Evolutionary conservation across 2,888 invertebrate genomes (phyloP).

Genomic region (Xylocampa areola): DNA sequence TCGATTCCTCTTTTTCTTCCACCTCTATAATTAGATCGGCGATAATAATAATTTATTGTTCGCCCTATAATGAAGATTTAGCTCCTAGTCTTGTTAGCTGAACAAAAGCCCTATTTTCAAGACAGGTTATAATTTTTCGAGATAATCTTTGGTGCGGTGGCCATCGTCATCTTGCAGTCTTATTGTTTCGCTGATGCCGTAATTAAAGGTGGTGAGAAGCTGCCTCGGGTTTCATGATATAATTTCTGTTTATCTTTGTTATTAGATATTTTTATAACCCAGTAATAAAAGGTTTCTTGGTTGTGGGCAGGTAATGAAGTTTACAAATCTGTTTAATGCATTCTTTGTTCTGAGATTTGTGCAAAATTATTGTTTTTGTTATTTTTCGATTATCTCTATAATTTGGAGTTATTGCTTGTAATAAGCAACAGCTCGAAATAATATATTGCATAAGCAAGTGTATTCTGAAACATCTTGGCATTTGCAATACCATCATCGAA

Average conservation of each 20-base stretch:
- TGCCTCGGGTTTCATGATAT: conserved; percentile 38
- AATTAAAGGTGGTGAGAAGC: conserved; percentile 43
- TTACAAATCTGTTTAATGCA: neutral
- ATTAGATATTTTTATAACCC: conserved; percentile 28
- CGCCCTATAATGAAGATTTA: conserved; percentile 85
- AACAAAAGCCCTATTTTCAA: conserved; percentile 75
- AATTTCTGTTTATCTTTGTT: conserved; percentile 30
- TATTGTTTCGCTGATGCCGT: conserved; percentile 65
- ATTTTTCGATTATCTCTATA: too few species aligned
- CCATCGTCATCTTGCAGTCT: conserved; percentile 71
- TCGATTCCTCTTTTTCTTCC: conserved; percentile 53
- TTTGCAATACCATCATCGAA: conserved; percentile 61
- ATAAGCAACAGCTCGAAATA: neutral
- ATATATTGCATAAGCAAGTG: conserved; percentile 1
- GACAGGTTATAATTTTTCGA: conserved; percentile 79
- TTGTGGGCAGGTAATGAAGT: conserved; percentile 18
- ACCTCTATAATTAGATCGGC: conserved; percentile 76
- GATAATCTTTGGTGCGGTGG: conserved; percentile 78
- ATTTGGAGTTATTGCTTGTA: neutral
- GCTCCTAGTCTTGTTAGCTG: conserved; percentile 70
- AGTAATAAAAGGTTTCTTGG: conserved; percentile 31
- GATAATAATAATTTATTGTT: conserved; percentile 82
- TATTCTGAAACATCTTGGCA: conserved; percentile 34
- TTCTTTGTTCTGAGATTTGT: too few species aligned
- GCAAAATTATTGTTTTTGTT: too few species aligned